Conservation (phyloP, 2,113 vertebrate genomes). For the Tinamus guttatus region DNA sequence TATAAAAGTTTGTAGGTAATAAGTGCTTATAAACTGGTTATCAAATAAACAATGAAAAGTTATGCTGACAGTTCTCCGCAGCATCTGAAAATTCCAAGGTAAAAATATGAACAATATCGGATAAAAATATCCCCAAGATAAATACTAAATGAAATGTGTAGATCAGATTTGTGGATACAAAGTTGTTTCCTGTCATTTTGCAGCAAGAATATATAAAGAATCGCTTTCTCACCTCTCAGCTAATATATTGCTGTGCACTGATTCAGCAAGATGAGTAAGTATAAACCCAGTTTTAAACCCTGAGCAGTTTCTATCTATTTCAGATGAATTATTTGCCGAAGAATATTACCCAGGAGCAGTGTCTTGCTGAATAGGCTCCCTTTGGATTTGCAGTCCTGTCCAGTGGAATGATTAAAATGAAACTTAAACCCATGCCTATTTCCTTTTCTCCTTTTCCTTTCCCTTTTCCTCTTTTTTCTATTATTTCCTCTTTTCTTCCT, state of each 20-base stretch:
- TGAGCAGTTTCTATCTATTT: background rate
- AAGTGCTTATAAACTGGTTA: background rate
- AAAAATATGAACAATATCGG: background rate
- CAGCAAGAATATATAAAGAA: background rate
- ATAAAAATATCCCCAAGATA: slow-evolving; percentile 3
- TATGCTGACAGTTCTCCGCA: background rate
- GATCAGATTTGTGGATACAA: background rate
- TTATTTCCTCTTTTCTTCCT: no score
- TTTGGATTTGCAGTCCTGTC: background rate
- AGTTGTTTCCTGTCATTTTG: background rate
- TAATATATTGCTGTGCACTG: background rate
- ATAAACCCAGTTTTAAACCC: background rate
- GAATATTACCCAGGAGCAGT: background rate
- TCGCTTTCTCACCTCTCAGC: background rate
- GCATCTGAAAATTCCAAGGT: background rate
- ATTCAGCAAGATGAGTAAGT: background rate
- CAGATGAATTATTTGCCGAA: background rate
- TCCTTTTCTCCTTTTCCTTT: background rate
- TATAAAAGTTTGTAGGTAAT: background rate
- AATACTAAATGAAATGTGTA: background rate
- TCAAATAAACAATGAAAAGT: background rate
- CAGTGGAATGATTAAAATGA: background rate
- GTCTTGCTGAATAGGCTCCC: background rate
- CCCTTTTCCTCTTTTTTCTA: background rate
- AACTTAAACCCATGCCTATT: background rate